These are phyloP conservation scores for Patiria miniata DNA, from an alignment of 35 echinoderm and acorn worm genomes.

Conservation along the genomic window DNA sequence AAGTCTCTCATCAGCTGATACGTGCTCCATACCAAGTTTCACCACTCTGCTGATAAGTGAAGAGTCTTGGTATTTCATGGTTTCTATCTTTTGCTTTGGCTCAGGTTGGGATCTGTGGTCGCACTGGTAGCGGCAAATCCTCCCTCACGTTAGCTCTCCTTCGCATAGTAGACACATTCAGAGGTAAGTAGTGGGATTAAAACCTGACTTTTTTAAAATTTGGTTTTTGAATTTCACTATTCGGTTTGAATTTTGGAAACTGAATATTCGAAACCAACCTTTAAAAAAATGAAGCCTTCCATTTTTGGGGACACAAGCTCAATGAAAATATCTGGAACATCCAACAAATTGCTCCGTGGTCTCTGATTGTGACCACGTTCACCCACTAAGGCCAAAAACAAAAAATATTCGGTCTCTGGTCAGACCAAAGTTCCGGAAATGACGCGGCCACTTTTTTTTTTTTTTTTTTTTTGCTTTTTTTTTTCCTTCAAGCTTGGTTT, in stretches of 20 bases:
- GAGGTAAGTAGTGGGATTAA: constrained; percentile 30
- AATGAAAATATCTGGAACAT: no score
- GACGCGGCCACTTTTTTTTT: no score
- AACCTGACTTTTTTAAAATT: background rate
- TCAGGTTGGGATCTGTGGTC: constrained; percentile 74
- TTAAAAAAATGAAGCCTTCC: background rate
- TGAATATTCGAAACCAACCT: no score
- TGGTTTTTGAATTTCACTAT: no score
- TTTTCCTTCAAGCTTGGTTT: no score
- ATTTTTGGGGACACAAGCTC: background rate
- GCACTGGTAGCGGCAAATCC: constrained; percentile 70
- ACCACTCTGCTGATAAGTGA: background rate
- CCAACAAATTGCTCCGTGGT: background rate
- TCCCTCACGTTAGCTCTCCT: constrained; percentile 65
- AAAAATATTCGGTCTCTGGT: no score
- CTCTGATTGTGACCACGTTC: no score
- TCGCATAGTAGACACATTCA: constrained; percentile 64
- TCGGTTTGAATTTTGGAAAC: no score
- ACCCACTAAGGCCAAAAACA: no score
- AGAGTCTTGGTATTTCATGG: background rate
- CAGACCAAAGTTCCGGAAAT: no score
- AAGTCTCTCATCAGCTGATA: background rate
- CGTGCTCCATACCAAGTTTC: background rate
- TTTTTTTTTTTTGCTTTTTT: no score
- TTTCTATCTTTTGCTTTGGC: background rate